A percentile compares a stretch with the other conserved stretches of the same genome.
Conservation (phyloP, 2,888 invertebrate species). For the Epinotia nisella region DNA sequence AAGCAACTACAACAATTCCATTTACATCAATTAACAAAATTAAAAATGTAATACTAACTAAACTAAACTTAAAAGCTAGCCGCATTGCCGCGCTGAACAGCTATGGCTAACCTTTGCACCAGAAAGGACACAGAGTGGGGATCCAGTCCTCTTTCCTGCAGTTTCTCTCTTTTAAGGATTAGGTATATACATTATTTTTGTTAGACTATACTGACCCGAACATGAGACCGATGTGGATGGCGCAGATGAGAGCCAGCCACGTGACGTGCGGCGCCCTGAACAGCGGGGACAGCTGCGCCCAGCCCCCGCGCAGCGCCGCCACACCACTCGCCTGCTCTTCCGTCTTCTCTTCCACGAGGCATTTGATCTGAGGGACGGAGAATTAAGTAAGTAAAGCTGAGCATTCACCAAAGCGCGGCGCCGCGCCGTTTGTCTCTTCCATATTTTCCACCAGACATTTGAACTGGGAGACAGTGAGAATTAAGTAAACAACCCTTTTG, state of each 20-base stretch:
- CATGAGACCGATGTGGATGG: slow-evolving; percentile 73
- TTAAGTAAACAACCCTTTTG: no score
- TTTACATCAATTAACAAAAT: no score
- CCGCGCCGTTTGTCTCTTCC: slow-evolving; percentile 64
- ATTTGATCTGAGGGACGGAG: slow-evolving; percentile 66
- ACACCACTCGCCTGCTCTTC: slow-evolving; percentile 68
- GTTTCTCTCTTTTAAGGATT: no score
- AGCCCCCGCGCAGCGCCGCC: slow-evolving; percentile 84
- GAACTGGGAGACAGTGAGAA: slow-evolving; percentile 55
- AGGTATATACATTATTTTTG: no score
- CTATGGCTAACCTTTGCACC: no score
- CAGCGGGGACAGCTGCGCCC: slow-evolving; percentile 86
- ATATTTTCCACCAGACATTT: slow-evolving; percentile 71
- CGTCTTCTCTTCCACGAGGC: slow-evolving; percentile 70
- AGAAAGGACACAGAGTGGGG: no score
- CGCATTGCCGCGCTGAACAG: no score
- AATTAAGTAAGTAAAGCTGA: not conserved
- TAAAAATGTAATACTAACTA: no score
- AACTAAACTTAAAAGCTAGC: no score
- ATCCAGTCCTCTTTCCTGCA: no score
- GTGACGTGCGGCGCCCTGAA: slow-evolving; percentile 86
- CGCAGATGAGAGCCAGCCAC: slow-evolving; percentile 86
- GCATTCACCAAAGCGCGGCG: slow-evolving; percentile 68
- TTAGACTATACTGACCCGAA: slow-evolving; percentile 63
- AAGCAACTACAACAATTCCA: no score